Conservation (phyloP, 1,140 invertebrate genomes). For the Cotesia typhae region DNA sequence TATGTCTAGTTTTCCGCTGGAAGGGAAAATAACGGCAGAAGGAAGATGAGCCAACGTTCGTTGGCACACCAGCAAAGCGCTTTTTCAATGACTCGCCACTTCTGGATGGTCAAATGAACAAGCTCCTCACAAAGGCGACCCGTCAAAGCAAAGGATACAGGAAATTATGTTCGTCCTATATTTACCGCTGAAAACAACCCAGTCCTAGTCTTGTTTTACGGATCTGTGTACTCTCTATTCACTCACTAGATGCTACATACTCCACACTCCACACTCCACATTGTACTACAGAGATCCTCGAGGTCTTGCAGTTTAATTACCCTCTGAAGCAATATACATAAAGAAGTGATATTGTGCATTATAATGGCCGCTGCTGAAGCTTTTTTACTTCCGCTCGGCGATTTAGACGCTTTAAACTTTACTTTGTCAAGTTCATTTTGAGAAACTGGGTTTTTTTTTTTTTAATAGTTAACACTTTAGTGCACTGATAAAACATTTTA, state of each 20-base stretch:
- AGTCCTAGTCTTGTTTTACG: too few relatives aligned
- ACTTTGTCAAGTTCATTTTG: slow-evolving; percentile 22
- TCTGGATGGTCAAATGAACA: slow-evolving; percentile 14
- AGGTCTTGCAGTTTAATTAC: slow-evolving; percentile 35
- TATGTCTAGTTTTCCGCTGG: too few relatives aligned
- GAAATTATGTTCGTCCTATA: slow-evolving; percentile 16
- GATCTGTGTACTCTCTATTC: neutral
- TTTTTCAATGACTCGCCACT: slow-evolving; percentile 19
- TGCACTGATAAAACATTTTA: too few relatives aligned
- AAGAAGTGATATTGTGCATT: slow-evolving; percentile 18
- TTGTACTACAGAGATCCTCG: neutral
- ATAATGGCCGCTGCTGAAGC: slow-evolving; percentile 1
- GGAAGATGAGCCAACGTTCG: neutral
- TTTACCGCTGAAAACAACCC: neutral
- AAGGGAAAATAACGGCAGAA: neutral
- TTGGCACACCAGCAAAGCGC: neutral
- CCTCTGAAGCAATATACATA: slow-evolving; percentile 15
- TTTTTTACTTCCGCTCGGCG: slow-evolving; percentile 1
- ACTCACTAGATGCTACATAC: neutral
- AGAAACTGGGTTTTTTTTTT: too few relatives aligned
- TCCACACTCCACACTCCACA: neutral
- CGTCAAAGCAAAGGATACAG: neutral
- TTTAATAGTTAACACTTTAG: too few relatives aligned
- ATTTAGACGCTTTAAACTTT: neutral
- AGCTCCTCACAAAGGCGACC: neutral